Evolutionary conservation across 2,888 invertebrate species (phyloP).

Genomic region (Apodemia zela): DNA sequence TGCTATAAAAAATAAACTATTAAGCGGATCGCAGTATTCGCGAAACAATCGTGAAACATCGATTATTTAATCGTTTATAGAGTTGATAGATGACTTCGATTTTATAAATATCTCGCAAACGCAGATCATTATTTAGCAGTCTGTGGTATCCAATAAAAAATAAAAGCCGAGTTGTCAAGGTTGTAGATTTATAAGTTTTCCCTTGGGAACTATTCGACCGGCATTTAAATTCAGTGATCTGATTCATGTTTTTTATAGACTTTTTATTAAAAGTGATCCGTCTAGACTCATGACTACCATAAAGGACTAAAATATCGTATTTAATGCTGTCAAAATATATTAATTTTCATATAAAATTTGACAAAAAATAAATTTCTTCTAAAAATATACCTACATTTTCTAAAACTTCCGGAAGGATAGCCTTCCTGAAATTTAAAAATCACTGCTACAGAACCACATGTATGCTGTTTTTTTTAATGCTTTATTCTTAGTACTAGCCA

Average conservation of each 20-base stretch:
- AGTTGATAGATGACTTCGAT: slow-evolving; percentile 20
- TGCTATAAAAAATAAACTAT: not conserved
- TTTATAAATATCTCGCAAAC: slow-evolving; percentile 16
- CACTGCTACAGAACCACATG: not conserved
- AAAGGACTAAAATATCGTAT: not conserved
- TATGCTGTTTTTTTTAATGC: no score
- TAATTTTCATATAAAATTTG: no score
- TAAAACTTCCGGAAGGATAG: not conserved
- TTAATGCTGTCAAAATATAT: not conserved
- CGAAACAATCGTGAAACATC: slow-evolving; percentile 2
- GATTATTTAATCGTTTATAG: slow-evolving; percentile 15
- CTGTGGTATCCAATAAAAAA: slow-evolving; percentile 14
- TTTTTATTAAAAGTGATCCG: not conserved
- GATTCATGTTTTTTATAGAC: not conserved
- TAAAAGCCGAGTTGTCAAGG: not conserved
- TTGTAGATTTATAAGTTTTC: slow-evolving; percentile 31
- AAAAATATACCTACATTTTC: no score
- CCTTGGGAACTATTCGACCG: slow-evolving; percentile 24
- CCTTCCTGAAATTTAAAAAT: no score
- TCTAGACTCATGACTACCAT: not conserved
- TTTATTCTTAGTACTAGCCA: not conserved
- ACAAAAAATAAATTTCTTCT: no score
- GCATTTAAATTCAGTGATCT: slow-evolving; percentile 3
- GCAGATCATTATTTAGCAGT: slow-evolving; percentile 20
- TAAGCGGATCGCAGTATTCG: not conserved